Conservation (phyloP, 1,140 invertebrate genomes). For the Cotesia typhae region DNA sequence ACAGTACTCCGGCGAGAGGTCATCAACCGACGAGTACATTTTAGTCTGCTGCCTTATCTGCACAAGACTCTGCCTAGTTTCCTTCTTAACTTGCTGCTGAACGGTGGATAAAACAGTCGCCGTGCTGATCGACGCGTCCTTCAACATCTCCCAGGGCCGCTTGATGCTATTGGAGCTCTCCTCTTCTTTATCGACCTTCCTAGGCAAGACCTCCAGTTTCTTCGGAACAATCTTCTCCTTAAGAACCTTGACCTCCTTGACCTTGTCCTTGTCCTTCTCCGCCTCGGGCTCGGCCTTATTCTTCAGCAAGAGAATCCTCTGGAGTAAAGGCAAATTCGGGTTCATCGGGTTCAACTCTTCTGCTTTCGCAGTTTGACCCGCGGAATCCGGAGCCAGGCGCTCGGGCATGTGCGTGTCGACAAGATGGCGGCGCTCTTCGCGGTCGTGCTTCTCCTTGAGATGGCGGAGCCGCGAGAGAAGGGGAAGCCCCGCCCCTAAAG, state of each 20-base stretch:
- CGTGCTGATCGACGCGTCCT: constrained; percentile 58
- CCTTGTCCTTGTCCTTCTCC: constrained; percentile 29
- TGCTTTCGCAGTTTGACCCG: background rate
- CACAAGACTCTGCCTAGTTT: constrained; percentile 51
- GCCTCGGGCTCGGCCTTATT: constrained; percentile 74
- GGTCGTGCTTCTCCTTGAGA: constrained; percentile 85
- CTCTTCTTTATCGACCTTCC: background rate
- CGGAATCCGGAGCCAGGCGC: constrained; percentile 34
- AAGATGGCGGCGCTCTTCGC: constrained; percentile 68
- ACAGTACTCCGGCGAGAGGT: constrained; percentile 86
- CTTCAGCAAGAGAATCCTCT: constrained; percentile 80
- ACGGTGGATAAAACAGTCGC: constrained; percentile 38
- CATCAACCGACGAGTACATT: constrained; percentile 82
- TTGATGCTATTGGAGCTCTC: constrained; percentile 33
- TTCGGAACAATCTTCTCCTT: too few species aligned
- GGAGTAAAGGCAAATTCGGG: constrained; percentile 74
- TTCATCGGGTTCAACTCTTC: constrained; percentile 45
- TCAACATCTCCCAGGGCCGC: constrained; percentile 61
- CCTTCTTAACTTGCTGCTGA: constrained; percentile 46
- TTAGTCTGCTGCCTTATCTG: constrained; percentile 67
- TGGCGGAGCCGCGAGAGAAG: constrained; percentile 79
- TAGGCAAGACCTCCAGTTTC: too few species aligned
- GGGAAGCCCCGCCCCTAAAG: constrained; percentile 84
- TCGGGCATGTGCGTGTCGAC: constrained; percentile 63
- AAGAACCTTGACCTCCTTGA: too few species aligned